Conservation (phyloP, 92 coral and sea anemone species). For the Anthopleura xanthogrammica region DNA sequence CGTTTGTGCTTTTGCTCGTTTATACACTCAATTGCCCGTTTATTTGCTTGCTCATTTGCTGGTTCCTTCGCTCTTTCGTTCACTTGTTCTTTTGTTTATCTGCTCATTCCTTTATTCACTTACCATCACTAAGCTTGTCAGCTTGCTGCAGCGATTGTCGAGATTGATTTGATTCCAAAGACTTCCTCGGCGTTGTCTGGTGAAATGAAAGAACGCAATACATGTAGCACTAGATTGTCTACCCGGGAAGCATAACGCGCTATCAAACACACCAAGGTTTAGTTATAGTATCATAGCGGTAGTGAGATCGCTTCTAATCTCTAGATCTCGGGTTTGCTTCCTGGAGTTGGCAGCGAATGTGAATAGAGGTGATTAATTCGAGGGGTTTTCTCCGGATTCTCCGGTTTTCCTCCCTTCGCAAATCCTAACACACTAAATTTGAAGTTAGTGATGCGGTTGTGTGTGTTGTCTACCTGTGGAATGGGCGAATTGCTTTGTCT, state of each 20-base stretch:
- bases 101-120: slow-evolving; percentile 3
- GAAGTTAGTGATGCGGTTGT: background rate
- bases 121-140: slow-evolving; percentile 35
- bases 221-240: background rate
- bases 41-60: background rate
- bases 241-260: background rate
- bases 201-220: background rate
- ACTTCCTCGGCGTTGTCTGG: slow-evolving; percentile 9
- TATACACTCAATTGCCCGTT: background rate
- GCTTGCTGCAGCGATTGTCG: slow-evolving; percentile 15
- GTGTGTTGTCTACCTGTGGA: slow-evolving; percentile 37
- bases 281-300: too few relatives aligned
- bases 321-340: background rate
- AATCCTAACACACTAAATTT: too few relatives aligned
- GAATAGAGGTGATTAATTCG: too few relatives aligned
- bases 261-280: background rate
- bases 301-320: background rate
- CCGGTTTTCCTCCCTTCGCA: too few relatives aligned
- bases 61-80: background rate
- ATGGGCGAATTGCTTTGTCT: slow-evolving; percentile 36
- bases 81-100: background rate
- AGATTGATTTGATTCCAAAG: slow-evolving; percentile 9
- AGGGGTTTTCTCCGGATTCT: too few relatives aligned
- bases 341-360: too few relatives aligned
- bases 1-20: background rate